Percentiles rank a stretch among this genome's conserved stretches.
These are phyloP conservation scores for Mimas tiliae DNA, from an alignment of 2,888 invertebrate genomes.

Conservation along the genomic window DNA sequence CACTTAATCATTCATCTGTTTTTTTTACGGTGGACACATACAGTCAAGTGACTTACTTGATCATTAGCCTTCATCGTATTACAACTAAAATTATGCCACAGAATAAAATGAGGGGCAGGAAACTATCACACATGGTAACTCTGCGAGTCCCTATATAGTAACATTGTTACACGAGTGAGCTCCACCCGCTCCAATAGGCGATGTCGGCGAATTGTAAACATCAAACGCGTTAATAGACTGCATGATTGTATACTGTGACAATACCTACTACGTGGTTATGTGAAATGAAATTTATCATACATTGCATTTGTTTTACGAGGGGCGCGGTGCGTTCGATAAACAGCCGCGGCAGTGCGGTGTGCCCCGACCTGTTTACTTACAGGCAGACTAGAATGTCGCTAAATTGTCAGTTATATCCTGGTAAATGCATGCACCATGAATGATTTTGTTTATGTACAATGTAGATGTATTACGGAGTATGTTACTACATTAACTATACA, in stretches of 20 bases:
- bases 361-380: slow-evolving; percentile 6
- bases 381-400: background rate
- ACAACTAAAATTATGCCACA: too few species aligned
- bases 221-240: background rate
- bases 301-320: slow-evolving; percentile 34
- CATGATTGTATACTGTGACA: background rate
- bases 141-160: too few species aligned
- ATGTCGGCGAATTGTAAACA: background rate
- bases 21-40: too few species aligned
- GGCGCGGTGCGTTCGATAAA: slow-evolving; percentile 28
- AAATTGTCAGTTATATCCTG: slow-evolving; percentile 3
- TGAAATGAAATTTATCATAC: slow-evolving; percentile 31
- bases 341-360: background rate
- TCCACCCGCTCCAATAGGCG: too few species aligned
- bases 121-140: too few species aligned
- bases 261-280: slow-evolving; percentile 12
- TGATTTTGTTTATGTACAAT: background rate
- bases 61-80: too few species aligned
- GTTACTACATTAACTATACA: too few species aligned
- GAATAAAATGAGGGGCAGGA: too few species aligned
- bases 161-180: too few species aligned
- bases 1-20: too few species aligned
- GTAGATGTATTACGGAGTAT: too few species aligned
- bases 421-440: background rate
- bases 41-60: too few species aligned